These are phyloP conservation scores for Drosophila suboccidentalis DNA, from an alignment of 2,888 invertebrate genomes.

Conservation along the genomic window DNA sequence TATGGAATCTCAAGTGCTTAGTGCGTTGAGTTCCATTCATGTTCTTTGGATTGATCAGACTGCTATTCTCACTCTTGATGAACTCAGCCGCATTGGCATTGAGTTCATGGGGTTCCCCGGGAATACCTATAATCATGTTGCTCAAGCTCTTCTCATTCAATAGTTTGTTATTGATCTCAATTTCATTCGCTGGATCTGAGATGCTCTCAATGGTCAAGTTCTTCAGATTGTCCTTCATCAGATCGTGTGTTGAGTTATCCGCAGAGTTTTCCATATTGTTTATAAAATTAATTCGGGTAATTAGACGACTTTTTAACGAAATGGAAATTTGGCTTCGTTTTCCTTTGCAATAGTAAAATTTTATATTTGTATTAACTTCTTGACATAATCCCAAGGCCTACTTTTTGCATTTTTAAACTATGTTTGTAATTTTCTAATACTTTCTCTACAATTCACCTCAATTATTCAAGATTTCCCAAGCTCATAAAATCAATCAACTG, in stretches of 20 bases:
- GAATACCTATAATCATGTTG: neutral
- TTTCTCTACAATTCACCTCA: neutral
- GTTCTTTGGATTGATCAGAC: neutral
- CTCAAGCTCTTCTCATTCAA: neutral
- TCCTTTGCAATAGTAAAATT: constrained; percentile 2
- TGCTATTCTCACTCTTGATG: neutral
- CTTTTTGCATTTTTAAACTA: neutral
- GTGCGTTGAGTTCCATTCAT: neutral
- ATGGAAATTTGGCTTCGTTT: constrained; percentile 5
- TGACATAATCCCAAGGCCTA: neutral
- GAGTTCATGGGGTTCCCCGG: constrained; percentile 5
- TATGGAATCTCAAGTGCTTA: constrained; percentile 15
- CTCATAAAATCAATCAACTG: neutral
- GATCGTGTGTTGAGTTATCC: neutral
- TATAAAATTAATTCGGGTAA: neutral
- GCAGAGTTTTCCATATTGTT: constrained; percentile 14
- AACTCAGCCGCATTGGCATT: neutral
- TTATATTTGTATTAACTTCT: neutral
- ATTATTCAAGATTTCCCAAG: neutral
- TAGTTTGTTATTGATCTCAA: neutral
- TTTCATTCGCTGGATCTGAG: neutral
- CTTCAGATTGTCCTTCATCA: neutral
- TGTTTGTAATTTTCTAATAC: neutral
- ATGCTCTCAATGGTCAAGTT: neutral
- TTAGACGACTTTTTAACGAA: neutral